Evolutionary conservation across 2,797 vertebrate genomes (phyloP), one percentile per base, ranked within the genome.

Genomic region (Fringilla coelebs): DNA sequence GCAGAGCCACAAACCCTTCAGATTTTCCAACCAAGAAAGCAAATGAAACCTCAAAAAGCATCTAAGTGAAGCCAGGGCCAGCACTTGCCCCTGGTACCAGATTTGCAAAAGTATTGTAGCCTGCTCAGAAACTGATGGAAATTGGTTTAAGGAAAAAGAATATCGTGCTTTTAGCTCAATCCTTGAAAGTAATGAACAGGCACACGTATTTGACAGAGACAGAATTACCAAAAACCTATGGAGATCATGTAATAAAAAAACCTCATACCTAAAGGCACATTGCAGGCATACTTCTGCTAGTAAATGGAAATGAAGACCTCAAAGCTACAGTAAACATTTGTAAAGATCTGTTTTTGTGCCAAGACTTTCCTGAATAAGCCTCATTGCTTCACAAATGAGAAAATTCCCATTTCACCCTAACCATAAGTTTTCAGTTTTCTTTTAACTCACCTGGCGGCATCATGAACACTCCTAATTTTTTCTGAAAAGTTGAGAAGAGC

Each of bases 401-500:
- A 41, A 82, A 74, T 49, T 66, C 40, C 45, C 84, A 65, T 60
- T 63, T 52, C 70, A 15, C 36, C n/a, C 24, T 86, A 79, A 77
- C 21, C 9, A 0, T 68, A 66, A 74, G 15, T 46, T 81, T 76
- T 80, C 28, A 7, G 21, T 36, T 85, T 90, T 68, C 72, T 40
- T 92, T 79, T 66, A 48, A 80, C 96, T 98, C 97, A 99, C 99
- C 99, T 99, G 74, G 98, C 98, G 0, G 99, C 99, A 79, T 98
- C 99, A 89, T 99, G 99, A 89, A 99, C 98, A 41, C 99, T 98
- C 40, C 93, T 97, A 36, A 99, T 97, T 95, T 98, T 99, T 97
- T 99, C 99, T 75, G 99, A 98, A 88, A 99, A 99, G 94, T 97
- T 98, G 38, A 99, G 98, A 92, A 99, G 98, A 90, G 96, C 93